Evolutionary conservation across 2,113 vertebrate genomes (phyloP).

Genomic region (Gambusia holbrooki): DNA sequence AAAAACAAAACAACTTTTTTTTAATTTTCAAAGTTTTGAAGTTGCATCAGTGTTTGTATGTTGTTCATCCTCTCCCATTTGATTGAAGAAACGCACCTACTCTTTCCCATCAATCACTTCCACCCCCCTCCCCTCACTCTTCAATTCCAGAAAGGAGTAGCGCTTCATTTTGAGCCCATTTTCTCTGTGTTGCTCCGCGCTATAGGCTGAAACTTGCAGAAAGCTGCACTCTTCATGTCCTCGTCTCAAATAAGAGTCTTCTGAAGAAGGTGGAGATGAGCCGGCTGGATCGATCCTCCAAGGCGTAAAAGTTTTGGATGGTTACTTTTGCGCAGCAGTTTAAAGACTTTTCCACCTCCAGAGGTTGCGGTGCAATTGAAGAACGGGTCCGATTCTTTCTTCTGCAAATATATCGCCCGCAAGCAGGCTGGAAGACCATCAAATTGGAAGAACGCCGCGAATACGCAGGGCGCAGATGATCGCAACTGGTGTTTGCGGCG

Average conservation of each 20-base stretch:
- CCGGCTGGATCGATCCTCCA: constrained; percentile 22
- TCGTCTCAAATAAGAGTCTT: background rate
- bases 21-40: constrained; percentile 20
- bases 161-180: constrained; percentile 61
- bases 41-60: constrained; percentile 51
- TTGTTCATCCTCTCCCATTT: constrained; percentile 50
- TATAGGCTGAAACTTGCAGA: constrained; percentile 29
- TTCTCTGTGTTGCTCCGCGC: constrained; percentile 48
- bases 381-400: constrained; percentile 42
- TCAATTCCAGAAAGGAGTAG: constrained; percentile 48
- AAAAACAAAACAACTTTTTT: background rate
- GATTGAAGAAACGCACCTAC: constrained; percentile 60
- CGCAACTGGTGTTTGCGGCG: constrained; percentile 92
- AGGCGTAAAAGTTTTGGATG: constrained; percentile 71
- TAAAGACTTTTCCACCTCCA: constrained; percentile 38
- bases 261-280: constrained; percentile 40
- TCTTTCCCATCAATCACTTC: constrained; percentile 63
- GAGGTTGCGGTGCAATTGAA: constrained; percentile 23
- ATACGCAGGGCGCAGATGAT: constrained; percentile 94
- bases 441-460: constrained; percentile 88
- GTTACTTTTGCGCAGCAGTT: constrained; percentile 57
- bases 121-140: constrained; percentile 61
- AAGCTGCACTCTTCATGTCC: constrained; percentile 30
- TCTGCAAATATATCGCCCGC: constrained; percentile 87
- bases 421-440: constrained; percentile 93